A percentile compares a stretch with the other conserved stretches of the same genome.
Evolutionary conservation across 1,140 invertebrate genomes (phyloP).

Genomic region (Phortica variegata): DNA sequence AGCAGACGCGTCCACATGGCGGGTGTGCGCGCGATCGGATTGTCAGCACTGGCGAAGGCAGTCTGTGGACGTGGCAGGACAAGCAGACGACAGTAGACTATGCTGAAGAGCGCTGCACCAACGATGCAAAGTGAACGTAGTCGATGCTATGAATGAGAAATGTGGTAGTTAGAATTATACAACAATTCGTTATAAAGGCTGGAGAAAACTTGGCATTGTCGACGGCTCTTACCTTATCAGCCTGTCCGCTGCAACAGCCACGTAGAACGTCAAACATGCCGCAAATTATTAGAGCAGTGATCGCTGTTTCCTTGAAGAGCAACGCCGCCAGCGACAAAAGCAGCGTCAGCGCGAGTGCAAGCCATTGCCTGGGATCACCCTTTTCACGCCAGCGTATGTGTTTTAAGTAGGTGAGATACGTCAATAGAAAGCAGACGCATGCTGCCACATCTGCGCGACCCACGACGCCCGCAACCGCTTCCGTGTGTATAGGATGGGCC

Average conservation of each 20-base stretch:
- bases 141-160: conserved; percentile 63
- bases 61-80: conserved; percentile 67
- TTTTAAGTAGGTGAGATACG: conserved; percentile 78
- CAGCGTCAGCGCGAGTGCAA: conserved; percentile 60
- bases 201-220: not conserved
- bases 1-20: conserved; percentile 71
- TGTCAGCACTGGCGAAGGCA: conserved; percentile 85
- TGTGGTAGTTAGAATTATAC: not conserved
- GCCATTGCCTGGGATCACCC: conserved; percentile 62
- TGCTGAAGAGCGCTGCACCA: conserved; percentile 60
- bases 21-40: conserved; percentile 79
- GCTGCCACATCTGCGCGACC: conserved; percentile 91
- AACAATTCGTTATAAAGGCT: not conserved
- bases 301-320: conserved; percentile 88
- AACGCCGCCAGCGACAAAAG: conserved; percentile 69
- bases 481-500: conserved; percentile 93
- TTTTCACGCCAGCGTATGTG: conserved; percentile 64
- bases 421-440: conserved; percentile 85
- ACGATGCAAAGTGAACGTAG: conserved; percentile 67
- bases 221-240: conserved; percentile 39
- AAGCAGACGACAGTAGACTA: conserved; percentile 66
- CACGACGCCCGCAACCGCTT: conserved; percentile 94
- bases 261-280: conserved; percentile 71
- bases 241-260: conserved; percentile 54
- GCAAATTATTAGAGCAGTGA: conserved; percentile 87